Evolutionary conservation across 2,113 vertebrate genomes (phyloP).

Genomic region (Odontophorus gujanensis): DNA sequence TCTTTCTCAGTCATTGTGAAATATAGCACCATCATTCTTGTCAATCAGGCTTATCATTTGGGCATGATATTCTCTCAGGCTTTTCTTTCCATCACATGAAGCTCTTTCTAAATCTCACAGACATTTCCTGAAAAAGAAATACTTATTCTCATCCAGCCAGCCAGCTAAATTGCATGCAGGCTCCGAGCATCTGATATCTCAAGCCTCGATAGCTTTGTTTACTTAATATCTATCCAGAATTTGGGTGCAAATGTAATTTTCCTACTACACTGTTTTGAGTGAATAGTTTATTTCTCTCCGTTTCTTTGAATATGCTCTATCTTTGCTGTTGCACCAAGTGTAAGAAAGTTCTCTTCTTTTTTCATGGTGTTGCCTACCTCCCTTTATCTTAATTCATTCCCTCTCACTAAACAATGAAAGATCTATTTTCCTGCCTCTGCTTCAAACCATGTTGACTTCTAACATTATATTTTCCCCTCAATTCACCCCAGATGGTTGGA

Average conservation of each 20-base stretch:
- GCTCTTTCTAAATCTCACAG: background rate
- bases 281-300: background rate
- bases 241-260: background rate
- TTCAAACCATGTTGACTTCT: background rate
- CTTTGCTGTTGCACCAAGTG: background rate
- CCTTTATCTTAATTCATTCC: background rate
- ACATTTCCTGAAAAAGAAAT: background rate
- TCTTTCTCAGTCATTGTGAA: background rate
- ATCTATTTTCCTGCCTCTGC: background rate
- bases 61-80: background rate
- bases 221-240: background rate
- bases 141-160: background rate
- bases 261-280: rapidly evolving
- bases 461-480: background rate
- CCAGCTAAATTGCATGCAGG: background rate
- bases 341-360: background rate
- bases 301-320: background rate
- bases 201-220: background rate
- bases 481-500: background rate
- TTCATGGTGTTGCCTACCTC: background rate
- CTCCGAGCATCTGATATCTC: background rate
- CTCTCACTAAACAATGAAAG: background rate
- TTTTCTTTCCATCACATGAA: background rate
- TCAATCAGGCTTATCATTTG: background rate
- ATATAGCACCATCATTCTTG: background rate